These are phyloP conservation scores for Amaurobius ferox DNA, from an alignment of 2,888 invertebrate species.

Conservation along the genomic window DNA sequence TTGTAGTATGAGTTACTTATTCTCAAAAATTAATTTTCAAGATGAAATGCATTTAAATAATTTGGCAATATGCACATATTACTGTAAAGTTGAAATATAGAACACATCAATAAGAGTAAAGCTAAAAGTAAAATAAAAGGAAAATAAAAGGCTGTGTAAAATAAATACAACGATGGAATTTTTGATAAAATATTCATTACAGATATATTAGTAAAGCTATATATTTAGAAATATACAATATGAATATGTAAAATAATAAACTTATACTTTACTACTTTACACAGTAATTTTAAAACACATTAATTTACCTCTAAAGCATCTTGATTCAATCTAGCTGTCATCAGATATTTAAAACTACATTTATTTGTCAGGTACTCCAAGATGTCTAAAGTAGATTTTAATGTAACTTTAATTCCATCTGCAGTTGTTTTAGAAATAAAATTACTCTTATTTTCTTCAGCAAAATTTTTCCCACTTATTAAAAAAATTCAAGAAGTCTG, in stretches of 20 bases:
- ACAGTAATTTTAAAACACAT: neutral
- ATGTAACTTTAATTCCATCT: neutral
- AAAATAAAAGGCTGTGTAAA: no score
- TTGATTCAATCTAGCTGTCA: neutral
- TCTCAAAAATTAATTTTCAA: no score
- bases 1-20: no score
- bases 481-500: neutral
- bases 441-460: neutral
- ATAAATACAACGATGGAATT: neutral
- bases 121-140: no score
- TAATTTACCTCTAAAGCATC: neutral
- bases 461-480: neutral
- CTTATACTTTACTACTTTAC: neutral
- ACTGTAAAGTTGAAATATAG: no score
- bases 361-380: neutral
- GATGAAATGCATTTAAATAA: no score
- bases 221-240: neutral
- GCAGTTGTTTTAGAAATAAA: neutral
- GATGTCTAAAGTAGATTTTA: neutral
- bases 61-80: no score
- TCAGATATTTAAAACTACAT: neutral
- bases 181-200: neutral
- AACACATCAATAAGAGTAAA: no score
- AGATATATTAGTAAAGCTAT: neutral
- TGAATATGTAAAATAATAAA: neutral